Percentiles rank a stretch among this genome's conserved stretches.
These are phyloP conservation scores for Batillaria attramentaria DNA, from an alignment of 1,140 invertebrate species.

Conservation along the genomic window DNA sequence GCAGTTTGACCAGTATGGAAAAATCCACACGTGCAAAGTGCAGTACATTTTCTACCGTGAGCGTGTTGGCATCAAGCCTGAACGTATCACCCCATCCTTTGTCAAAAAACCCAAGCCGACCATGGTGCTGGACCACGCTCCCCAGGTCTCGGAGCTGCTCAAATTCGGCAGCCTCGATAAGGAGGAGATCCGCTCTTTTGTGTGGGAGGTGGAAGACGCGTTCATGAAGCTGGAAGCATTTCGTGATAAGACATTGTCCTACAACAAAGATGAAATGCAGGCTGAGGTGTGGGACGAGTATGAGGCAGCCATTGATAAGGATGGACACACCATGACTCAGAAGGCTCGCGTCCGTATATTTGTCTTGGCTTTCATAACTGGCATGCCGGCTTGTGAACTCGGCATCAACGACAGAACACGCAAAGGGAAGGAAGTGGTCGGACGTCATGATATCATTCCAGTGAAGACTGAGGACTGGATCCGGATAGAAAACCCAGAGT, in stretches of 20 bases:
- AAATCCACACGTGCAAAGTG: slow-evolving; percentile 97
- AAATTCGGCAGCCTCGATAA: slow-evolving; percentile 93
- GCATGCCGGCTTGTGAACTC: slow-evolving; percentile 90
- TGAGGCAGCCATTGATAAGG: slow-evolving; percentile 92
- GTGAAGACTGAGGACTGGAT: slow-evolving; percentile 99
- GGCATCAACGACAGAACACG: slow-evolving; percentile 97
- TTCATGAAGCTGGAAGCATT: slow-evolving; percentile 64
- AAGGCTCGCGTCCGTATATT: slow-evolving; percentile 95
- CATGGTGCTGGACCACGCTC: slow-evolving; percentile 94
- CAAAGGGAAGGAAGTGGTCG: slow-evolving; percentile 98
- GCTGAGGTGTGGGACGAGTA: slow-evolving; percentile 97
- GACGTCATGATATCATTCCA: slow-evolving; percentile 98
- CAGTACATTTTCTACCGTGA: slow-evolving; percentile 99
- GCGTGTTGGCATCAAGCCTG: slow-evolving; percentile 94
- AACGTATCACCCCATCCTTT: slow-evolving; percentile 81
- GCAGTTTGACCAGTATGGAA: slow-evolving; percentile 98
- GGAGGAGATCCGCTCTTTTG: slow-evolving; percentile 93
- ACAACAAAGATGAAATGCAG: slow-evolving; percentile 99
- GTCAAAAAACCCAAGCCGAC: slow-evolving; percentile 69
- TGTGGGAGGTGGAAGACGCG: slow-evolving; percentile 89
- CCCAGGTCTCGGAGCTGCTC: slow-evolving; percentile 94
- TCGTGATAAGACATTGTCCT: slow-evolving; percentile 80
- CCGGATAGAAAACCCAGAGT: slow-evolving; percentile 92
- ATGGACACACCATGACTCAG: slow-evolving; percentile 83
- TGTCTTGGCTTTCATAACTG: slow-evolving; percentile 90